Percentiles rank a stretch among this genome's conserved stretches.
These are phyloP conservation scores for Temnothorax ravouxi DNA, from an alignment of 2,888 invertebrate genomes.

Conservation along the genomic window DNA sequence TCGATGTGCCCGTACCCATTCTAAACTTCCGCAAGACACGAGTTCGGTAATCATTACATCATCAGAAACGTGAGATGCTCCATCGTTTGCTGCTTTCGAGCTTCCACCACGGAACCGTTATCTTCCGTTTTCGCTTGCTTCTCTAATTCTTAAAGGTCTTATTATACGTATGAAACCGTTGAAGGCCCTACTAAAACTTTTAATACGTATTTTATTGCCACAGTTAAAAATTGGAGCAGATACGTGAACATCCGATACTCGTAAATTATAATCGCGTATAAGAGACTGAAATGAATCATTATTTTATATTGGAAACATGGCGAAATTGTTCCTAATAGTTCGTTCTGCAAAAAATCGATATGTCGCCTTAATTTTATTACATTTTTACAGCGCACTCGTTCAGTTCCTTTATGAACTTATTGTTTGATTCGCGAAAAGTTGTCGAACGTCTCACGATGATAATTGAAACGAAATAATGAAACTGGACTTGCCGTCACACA, in stretches of 20 bases:
- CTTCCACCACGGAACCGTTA: conserved; percentile 32
- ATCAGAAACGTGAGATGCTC: conserved; percentile 47
- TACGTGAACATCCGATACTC: neutral
- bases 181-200: neutral
- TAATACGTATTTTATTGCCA: conserved; percentile 8
- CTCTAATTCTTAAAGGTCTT: conserved; percentile 30
- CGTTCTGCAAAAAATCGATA: conserved; percentile 14
- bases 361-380: conserved; percentile 19
- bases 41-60: conserved; percentile 51
- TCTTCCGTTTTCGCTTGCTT: conserved; percentile 32
- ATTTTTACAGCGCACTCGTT: conserved; percentile 16
- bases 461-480: conserved; percentile 39
- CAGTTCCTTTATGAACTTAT: neutral
- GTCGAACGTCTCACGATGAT: conserved; percentile 42
- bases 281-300: conserved; percentile 52
- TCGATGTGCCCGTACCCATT: conserved; percentile 61
- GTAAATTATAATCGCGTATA: conserved; percentile 36
- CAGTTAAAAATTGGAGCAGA: conserved; percentile 20
- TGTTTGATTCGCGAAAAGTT: conserved; percentile 26
- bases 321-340: conserved; percentile 45
- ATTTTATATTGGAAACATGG: conserved; percentile 15
- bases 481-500: conserved; percentile 10
- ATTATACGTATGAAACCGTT: neutral
- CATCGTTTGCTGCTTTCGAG: conserved; percentile 42
- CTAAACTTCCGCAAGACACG: conserved; percentile 55